phyloP scores from a whole-genome alignment of 1,140 invertebrate genomes.

The Hyles vespertilio region DNA sequence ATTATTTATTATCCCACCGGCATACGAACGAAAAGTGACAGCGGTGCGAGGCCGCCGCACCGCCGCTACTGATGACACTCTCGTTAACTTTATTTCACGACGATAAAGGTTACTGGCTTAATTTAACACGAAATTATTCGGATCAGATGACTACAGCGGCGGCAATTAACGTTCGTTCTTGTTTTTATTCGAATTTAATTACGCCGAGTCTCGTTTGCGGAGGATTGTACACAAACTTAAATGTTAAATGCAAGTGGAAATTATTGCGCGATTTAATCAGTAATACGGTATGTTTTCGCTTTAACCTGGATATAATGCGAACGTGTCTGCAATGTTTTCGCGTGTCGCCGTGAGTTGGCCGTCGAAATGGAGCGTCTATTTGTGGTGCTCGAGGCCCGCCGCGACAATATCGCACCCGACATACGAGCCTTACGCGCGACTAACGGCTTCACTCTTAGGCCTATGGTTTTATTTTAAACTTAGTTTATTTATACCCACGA shows the following conservation, averaged over 20 bases:
- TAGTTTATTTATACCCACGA: constrained; percentile 7
- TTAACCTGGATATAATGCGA: constrained; percentile 49
- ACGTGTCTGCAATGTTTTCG: constrained; percentile 60
- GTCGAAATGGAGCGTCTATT: constrained; percentile 72
- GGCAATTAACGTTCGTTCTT: no score
- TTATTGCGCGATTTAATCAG: constrained; percentile 1
- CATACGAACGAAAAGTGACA: constrained; percentile 33
- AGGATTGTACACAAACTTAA: no score
- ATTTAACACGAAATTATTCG: constrained; percentile 7
- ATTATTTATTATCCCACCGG: constrained; percentile 55
- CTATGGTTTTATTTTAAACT: constrained; percentile 16
- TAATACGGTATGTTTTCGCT: constrained; percentile 20
- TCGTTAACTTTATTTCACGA: constrained; percentile 9
- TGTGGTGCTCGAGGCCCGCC: constrained; percentile 65
- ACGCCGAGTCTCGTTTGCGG: no score
- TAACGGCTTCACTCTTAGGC: constrained; percentile 24
- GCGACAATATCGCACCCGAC: constrained; percentile 64
- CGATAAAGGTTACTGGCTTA: constrained; percentile 1
- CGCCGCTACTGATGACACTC: constrained; percentile 5
- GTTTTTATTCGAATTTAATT: no score
- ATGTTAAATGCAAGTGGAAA: no score
- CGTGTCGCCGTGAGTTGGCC: constrained; percentile 57
- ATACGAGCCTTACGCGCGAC: constrained; percentile 44
- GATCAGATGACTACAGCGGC: no score
- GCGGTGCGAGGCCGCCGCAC: constrained; percentile 30